Conservation (phyloP, 2,888 invertebrate genomes). For the Neria commutata region DNA sequence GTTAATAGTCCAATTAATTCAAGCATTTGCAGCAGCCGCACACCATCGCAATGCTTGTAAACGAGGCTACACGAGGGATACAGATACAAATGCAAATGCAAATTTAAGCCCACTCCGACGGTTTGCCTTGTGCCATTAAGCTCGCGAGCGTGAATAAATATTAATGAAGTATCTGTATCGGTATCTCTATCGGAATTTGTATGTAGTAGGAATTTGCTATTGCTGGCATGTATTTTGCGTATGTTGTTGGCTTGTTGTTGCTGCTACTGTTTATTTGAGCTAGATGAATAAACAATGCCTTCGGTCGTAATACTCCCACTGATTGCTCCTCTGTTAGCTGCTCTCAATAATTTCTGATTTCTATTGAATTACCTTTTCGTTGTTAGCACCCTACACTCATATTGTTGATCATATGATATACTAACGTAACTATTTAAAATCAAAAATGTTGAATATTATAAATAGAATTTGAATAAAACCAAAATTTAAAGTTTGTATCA, state of each 20-base stretch:
- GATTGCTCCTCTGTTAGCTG: too few relatives aligned
- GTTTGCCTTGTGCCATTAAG: slow-evolving; percentile 8
- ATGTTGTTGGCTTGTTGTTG: neutral
- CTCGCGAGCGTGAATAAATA: slow-evolving; percentile 7
- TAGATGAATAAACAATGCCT: slow-evolving; percentile 1
- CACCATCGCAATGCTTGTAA: neutral
- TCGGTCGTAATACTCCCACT: too few relatives aligned
- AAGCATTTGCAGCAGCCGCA: neutral
- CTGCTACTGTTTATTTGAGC: neutral
- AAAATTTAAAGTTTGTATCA: too few relatives aligned
- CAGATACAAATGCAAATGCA: neutral
- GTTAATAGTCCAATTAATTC: neutral
- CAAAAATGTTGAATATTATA: too few relatives aligned
- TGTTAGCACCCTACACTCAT: too few relatives aligned
- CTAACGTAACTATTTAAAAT: too few relatives aligned
- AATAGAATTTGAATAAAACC: too few relatives aligned
- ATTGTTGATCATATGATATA: too few relatives aligned
- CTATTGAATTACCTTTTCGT: too few relatives aligned
- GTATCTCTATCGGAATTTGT: neutral
- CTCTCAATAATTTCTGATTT: too few relatives aligned
- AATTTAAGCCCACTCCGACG: slow-evolving; percentile 8
- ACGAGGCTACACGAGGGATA: neutral
- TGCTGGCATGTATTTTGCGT: neutral
- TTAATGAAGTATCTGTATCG: slow-evolving; percentile 3
- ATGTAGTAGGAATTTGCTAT: neutral